Conservation (phyloP, 2,113 vertebrate genomes). For the Apistogramma diplotaenia region DNA sequence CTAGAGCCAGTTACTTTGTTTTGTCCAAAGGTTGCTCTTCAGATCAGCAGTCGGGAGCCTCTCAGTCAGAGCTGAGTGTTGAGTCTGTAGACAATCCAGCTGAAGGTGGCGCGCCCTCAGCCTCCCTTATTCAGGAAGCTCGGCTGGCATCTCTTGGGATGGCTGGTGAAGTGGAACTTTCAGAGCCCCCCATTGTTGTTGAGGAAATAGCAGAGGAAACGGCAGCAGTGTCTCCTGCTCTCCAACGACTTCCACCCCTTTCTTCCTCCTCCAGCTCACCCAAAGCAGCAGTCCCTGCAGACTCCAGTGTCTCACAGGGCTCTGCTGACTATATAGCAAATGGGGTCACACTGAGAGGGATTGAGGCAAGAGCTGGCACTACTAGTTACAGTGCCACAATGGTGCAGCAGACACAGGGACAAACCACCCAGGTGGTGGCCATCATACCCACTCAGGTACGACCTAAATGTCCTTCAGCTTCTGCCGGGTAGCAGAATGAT, state of each 20-base stretch:
- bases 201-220: constrained; percentile 79
- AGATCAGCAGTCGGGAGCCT: constrained; percentile 73
- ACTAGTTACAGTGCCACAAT: constrained; percentile 73
- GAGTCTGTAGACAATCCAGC: constrained; percentile 29
- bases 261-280: constrained; percentile 12
- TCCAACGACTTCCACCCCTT: constrained; percentile 75
- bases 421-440: constrained; percentile 73
- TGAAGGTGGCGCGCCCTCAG: constrained; percentile 61
- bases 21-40: constrained; percentile 82
- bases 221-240: constrained; percentile 42
- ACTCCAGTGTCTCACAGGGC: constrained; percentile 49
- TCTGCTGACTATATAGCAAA: constrained; percentile 27
- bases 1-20: constrained; percentile 89
- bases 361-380: constrained; percentile 64
- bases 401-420: constrained; percentile 62
- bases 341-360: constrained; percentile 78
- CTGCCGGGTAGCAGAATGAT: not conserved
- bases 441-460: constrained; percentile 76
- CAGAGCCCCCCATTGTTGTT: constrained; percentile 80
- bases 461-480: not conserved
- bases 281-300: not conserved
- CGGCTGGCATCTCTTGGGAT: constrained; percentile 66
- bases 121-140: constrained; percentile 64
- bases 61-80: constrained; percentile 77
- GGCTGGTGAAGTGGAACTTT: constrained; percentile 72